Conservation (phyloP, 1,140 invertebrate genomes). For the Drosophila punjabiensis region DNA sequence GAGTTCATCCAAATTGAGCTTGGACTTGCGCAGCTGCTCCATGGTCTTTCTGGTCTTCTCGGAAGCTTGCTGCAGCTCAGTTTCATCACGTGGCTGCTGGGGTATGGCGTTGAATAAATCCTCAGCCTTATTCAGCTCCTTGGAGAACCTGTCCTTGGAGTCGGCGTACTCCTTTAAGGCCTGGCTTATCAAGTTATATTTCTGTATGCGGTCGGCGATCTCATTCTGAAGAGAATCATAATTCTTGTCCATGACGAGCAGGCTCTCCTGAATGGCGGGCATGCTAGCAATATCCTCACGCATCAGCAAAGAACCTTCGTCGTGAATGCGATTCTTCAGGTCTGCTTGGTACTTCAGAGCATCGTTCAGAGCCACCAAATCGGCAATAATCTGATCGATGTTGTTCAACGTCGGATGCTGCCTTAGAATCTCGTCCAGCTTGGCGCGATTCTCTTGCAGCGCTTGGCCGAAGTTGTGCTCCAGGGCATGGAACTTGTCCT, state of each 20-base stretch:
- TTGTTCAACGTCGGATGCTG: conserved; percentile 74
- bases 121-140: conserved; percentile 89
- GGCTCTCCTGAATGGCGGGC: conserved; percentile 91
- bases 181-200: conserved; percentile 90
- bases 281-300: conserved; percentile 92
- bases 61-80: conserved; percentile 87
- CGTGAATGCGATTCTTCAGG: conserved; percentile 88
- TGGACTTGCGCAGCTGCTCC: conserved; percentile 91
- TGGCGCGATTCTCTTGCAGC: conserved; percentile 87
- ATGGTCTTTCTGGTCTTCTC: conserved; percentile 91
- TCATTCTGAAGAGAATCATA: conserved; percentile 92
- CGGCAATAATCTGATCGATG: conserved; percentile 85
- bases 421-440: conserved; percentile 87
- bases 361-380: conserved; percentile 83
- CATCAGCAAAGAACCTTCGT: conserved; percentile 91
- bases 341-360: conserved; percentile 86
- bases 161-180: conserved; percentile 92
- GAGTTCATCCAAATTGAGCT: conserved; percentile 91
- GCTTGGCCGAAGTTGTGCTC: conserved; percentile 89
- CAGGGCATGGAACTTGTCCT: conserved; percentile 89
- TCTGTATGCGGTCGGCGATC: conserved; percentile 91
- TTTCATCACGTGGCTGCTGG: conserved; percentile 75
- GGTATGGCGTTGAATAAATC: conserved; percentile 70
- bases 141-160: conserved; percentile 89
- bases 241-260: conserved; percentile 91